Conservation (phyloP, 2,113 vertebrate genomes). For the Monarcha castaneiventris region DNA sequence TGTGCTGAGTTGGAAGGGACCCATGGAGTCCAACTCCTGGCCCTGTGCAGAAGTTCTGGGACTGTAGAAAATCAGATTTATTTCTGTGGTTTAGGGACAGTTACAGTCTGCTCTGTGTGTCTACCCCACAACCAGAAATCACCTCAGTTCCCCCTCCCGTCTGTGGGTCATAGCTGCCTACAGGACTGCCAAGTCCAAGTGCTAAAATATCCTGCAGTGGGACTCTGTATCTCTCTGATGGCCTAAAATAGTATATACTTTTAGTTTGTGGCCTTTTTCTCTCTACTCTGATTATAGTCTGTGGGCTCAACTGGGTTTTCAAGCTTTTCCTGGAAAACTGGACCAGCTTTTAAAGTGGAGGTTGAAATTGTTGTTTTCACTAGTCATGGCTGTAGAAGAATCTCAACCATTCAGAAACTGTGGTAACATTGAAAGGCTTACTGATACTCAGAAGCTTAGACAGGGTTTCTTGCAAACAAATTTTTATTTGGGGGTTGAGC, state of each 20-base stretch:
- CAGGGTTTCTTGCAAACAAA: not conserved
- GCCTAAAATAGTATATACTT: not conserved
- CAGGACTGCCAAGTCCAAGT: not conserved
- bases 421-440: not conserved
- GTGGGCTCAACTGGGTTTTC: not conserved
- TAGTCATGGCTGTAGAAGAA: not conserved
- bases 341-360: not conserved
- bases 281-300: not conserved
- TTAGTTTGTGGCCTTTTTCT: not conserved
- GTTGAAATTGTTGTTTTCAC: not conserved
- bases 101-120: not conserved
- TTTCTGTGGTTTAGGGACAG: not conserved
- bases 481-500: not conserved
- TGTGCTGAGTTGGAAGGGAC: not conserved
- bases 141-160: not conserved
- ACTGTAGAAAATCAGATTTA: not conserved
- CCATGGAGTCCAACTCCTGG: not conserved
- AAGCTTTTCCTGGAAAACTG: not conserved
- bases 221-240: not conserved
- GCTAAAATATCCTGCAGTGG: not conserved
- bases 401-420: not conserved
- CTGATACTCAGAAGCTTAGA: not conserved
- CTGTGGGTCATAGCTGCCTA: not conserved
- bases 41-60: not conserved
- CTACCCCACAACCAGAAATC: not conserved